Evolutionary conservation across 1,140 invertebrate genomes (phyloP), one percentile per base, ranked within the genome.

Genomic region (Wiebesia pumilae): DNA sequence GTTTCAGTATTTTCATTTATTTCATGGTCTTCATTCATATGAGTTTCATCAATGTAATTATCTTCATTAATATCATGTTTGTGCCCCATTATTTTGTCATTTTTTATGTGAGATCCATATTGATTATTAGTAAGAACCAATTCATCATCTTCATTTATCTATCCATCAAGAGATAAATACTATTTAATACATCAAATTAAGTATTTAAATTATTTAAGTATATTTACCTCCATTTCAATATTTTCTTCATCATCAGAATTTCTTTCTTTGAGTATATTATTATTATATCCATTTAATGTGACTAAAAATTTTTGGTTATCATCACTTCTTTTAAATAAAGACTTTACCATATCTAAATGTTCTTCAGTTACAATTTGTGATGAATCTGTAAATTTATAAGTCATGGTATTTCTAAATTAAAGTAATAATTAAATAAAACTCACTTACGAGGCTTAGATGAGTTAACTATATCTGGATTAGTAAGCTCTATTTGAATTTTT

Each of bases 301-400:
- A 94, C 93, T 88, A 94, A 88, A 89, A 94, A 94, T 88, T 93
- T 93, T 87, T 93, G 93, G 88, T 91, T 93, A 77, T 93, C 89
- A 82, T 94, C 90, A 79, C 90, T 92, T 83, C 90, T 90, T 91
- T 94, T 92, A 84, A 94, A 94, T 58, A 94, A 90, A 30, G 93
- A 94, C 90, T 93, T 94, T 12, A 94, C 91, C 35, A 94, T 90
- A 35, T 91, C 91, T 88, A 93, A 91, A 65, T 93, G 91, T 47
- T 94, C 93, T n/a, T 93, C 92, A 27, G 54, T 69, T 27, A 85
- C 71, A 81, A 38, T 19, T 51, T 87, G 16, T 24, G 78, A 62
- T 51, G 38, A 77, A 73, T 58, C 77, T 84, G 30, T 80, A 85
- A 84, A n/a, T 73, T 27, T 81, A 40, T 75, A 58, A 83, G 3